Conservation (phyloP, 2,888 invertebrate species). For the Encarsia formosa region DNA sequence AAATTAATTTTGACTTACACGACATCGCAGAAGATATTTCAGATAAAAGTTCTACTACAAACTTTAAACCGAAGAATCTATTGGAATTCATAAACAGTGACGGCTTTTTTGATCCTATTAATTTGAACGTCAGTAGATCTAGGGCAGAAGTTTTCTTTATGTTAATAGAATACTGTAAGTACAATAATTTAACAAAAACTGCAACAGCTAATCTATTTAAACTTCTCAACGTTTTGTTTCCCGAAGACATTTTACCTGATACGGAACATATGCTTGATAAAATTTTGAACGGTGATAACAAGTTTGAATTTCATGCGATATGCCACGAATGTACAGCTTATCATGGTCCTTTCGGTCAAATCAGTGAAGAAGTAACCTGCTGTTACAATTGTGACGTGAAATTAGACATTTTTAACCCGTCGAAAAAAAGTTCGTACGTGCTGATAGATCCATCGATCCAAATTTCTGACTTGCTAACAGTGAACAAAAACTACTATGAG, state of each 20-base stretch:
- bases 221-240: not conserved
- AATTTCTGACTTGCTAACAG: not conserved
- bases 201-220: not conserved
- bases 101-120: not conserved
- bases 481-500: conserved; percentile 1
- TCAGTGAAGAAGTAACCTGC: not conserved
- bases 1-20: too few species aligned
- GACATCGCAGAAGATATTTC: too few species aligned
- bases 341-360: not conserved
- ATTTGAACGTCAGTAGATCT: not conserved
- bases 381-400: not conserved
- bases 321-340: not conserved
- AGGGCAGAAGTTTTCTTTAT: not conserved
- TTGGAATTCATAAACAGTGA: not conserved
- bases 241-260: not conserved
- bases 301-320: not conserved
- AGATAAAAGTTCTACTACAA: too few species aligned
- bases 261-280: not conserved
- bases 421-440: not conserved
- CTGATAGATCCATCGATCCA: conserved; percentile 1
- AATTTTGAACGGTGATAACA: not conserved
- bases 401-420: not conserved
- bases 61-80: not conserved
- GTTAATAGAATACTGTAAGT: not conserved
- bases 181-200: not conserved